Evolutionary conservation across 2,797 vertebrate genomes (phyloP).

Genomic region (Chrosomus eos): DNA sequence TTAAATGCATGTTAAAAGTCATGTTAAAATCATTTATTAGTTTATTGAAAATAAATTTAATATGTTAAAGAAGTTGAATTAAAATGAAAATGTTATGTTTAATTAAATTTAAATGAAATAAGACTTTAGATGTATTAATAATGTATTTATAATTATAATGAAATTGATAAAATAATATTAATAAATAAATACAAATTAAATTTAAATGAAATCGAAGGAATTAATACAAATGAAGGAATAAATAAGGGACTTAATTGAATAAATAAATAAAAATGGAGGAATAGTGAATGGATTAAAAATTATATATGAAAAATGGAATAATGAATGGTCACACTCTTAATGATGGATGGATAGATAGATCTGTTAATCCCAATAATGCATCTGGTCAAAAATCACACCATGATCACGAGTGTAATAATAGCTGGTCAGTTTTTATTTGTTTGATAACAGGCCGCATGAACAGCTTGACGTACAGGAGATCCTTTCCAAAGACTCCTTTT

Average conservation of each 20-base stretch:
- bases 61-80: background rate
- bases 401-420: too few relatives aligned
- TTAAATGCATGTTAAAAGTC: too few relatives aligned
- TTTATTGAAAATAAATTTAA: background rate
- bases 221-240: background rate
- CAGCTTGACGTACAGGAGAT: constrained; percentile 47
- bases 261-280: background rate
- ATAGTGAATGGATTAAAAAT: background rate
- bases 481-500: constrained; percentile 43
- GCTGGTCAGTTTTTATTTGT: constrained; percentile 43
- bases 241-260: background rate
- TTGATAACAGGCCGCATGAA: constrained; percentile 46
- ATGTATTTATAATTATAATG: background rate
- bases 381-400: too few relatives aligned
- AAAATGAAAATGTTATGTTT: background rate
- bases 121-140: background rate
- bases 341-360: too few relatives aligned
- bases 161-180: background rate
- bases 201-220: background rate
- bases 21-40: background rate
- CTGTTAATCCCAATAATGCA: too few relatives aligned
- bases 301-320: background rate
- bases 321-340: too few relatives aligned
- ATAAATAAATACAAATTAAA: background rate
- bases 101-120: background rate